Base-by-base conservation (phyloP, 30 jellyfish, hydroid and myxozoan genomes). In the Pseudorhiza aurosa region DNA sequence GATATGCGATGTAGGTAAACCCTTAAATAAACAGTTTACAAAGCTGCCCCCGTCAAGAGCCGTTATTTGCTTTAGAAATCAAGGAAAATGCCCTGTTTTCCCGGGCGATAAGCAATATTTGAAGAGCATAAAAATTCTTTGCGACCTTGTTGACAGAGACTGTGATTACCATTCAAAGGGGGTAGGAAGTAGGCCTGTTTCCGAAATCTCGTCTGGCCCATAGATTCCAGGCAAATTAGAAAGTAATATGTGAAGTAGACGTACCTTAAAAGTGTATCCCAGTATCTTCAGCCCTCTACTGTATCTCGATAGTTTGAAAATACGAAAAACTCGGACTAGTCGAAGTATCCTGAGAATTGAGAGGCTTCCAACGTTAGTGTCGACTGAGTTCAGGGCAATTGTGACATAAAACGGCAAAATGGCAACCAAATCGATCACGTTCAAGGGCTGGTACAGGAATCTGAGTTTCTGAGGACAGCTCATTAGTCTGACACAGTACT, bases 251-350 rank as follows among this genome's bases (percentile, higher is more conserved):
- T 47, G 53, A 25, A 1, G 10, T 36, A 12, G 25, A 75, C 95
- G 31, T 70, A 91, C 98, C 96, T 87, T 85, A 73, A 91, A 91
- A 29, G 98, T 91, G 93, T 91, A 91, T 21, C 98, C 98, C 39
- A 91, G 76, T 17, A 91, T 91, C 65, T 91, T 91, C 81, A 91
- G 40, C 0, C 98, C 98, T 85, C 89, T 85, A 78, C 98, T 91
- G 89, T 91, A 91, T 36, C 98, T 57, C 31, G 98, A 91, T 32
- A 91, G 68, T 59, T 91, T 91, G 85, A 91, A 91, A 57, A 91
- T 91, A 19, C 98, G 72, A 83, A 91, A 91, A 36, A 91, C 98
- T 44, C 98, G 90, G 18, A 91, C 96, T 7, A 91, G 95, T 24
- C 98, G 89, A 10, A 91, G 73, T 29, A 91, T 96, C 73, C 98